Evolutionary conservation across 2,797 vertebrate species (phyloP).

Genomic region (Vultur gryphus): DNA sequence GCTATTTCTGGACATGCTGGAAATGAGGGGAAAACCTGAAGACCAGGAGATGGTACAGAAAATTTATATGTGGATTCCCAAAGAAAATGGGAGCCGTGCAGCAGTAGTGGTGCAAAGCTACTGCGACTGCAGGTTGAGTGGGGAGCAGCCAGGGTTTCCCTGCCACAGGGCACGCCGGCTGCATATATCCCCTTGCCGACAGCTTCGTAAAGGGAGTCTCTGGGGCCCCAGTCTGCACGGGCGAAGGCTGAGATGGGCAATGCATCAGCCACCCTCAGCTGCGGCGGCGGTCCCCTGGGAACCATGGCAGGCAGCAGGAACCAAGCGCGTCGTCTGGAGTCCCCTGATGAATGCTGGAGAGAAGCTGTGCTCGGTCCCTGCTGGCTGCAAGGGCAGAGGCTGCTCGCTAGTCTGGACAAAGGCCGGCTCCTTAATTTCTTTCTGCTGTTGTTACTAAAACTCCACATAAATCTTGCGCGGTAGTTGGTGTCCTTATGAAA

Average conservation of each 20-base stretch:
- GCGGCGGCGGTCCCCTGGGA: not conserved
- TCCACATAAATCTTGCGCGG: not conserved
- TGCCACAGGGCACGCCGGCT: rapidly evolving
- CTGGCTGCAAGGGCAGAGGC: not conserved
- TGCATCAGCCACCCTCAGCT: not conserved
- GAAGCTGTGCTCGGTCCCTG: not conserved
- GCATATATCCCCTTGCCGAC: rapidly evolving
- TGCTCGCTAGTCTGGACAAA: not conserved
- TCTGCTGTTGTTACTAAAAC: slow-evolving; percentile 13
- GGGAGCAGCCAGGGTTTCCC: not conserved
- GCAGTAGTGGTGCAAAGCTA: not conserved
- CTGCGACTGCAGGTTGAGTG: rapidly evolving
- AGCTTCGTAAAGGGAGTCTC: not conserved
- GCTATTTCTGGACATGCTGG: not conserved
- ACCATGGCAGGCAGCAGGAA: not conserved
- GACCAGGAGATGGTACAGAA: not conserved
- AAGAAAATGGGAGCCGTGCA: rapidly evolving
- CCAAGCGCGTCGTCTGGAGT: not conserved
- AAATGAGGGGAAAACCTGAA: not conserved
- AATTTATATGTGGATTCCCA: not conserved
- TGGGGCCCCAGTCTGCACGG: rapidly evolving
- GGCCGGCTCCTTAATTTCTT: slow-evolving; percentile 23
- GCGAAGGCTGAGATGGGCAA: rapidly evolving
- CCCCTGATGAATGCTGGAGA: not conserved
- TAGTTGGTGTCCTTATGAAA: not conserved